phyloP scores from a whole-genome alignment of 2,113 vertebrate species.

The Sporophila hypoxantha region DNA sequence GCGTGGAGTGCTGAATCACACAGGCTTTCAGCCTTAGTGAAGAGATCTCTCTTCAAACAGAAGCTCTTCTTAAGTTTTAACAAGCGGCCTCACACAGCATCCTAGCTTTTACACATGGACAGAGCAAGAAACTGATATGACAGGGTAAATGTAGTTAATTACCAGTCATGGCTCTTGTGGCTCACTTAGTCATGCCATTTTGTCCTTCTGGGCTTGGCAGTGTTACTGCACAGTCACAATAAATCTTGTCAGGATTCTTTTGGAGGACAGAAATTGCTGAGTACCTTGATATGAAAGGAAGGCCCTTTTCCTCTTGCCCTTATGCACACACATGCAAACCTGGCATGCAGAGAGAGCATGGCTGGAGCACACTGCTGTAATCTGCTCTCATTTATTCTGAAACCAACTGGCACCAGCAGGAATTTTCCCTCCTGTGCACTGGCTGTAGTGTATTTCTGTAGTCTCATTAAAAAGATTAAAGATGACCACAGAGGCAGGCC shows the following conservation, averaged over 20 bases:
- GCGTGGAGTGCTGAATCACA: not conserved
- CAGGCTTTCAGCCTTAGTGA: not conserved
- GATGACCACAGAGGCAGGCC: slow-evolving; percentile 56
- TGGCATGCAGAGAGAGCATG: not conserved
- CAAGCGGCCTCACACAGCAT: not conserved
- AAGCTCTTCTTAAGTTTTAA: not conserved
- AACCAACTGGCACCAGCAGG: slow-evolving; percentile 16
- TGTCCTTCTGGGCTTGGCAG: not conserved
- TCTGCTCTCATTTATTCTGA: not conserved
- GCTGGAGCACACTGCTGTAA: not conserved
- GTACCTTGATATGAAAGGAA: not conserved
- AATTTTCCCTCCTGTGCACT: slow-evolving; percentile 10
- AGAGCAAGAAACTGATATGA: not conserved
- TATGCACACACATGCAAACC: not conserved
- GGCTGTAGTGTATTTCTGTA: slow-evolving; percentile 43
- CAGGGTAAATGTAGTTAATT: not conserved
- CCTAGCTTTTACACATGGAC: not conserved
- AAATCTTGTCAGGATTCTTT: not conserved
- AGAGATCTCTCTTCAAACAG: not conserved
- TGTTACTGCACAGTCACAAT: not conserved
- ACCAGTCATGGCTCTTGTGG: not conserved
- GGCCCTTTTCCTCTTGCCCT: not conserved
- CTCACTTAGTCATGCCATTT: not conserved
- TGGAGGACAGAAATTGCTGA: not conserved
- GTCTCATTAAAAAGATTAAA: slow-evolving; percentile 69